Evolutionary conservation across 2,113 vertebrate genomes (phyloP).

Genomic region (Callopanchax toddi): DNA sequence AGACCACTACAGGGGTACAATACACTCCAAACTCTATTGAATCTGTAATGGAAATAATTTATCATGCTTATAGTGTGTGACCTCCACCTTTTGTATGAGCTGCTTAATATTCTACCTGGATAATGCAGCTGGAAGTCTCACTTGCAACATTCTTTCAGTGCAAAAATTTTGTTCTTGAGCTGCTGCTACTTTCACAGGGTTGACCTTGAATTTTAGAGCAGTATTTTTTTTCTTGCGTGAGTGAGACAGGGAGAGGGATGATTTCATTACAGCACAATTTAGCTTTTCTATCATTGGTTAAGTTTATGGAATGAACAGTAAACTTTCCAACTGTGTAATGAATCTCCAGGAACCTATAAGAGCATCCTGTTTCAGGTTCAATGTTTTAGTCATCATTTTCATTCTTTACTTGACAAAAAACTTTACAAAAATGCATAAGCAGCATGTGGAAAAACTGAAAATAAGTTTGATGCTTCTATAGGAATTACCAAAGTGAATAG

Average conservation of each 20-base stretch:
- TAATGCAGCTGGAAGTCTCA: conserved; percentile 29
- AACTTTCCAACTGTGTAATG: background rate
- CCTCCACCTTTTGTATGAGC: conserved; percentile 65
- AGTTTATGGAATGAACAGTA: background rate
- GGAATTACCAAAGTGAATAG: background rate
- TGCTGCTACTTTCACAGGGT: conserved; percentile 39
- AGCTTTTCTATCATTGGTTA: background rate
- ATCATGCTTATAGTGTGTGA: conserved; percentile 76
- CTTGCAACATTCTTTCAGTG: conserved; percentile 35
- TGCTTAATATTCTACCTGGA: conserved; percentile 67
- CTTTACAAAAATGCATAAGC: background rate
- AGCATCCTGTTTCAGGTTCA: background rate
- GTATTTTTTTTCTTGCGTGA: background rate
- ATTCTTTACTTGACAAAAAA: background rate
- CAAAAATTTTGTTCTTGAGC: conserved; percentile 51
- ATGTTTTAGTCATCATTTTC: background rate
- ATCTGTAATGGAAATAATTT: conserved; percentile 75
- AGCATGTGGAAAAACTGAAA: background rate
- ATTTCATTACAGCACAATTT: conserved; percentile 14
- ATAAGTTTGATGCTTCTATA: background rate
- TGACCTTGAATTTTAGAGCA: conserved; percentile 39
- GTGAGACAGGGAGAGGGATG: conserved; percentile 1
- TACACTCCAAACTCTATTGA: conserved; percentile 73
- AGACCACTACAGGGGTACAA: conserved; percentile 44
- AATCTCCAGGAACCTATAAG: background rate